phyloP scores from a whole-genome alignment of 2,888 invertebrate species.

The Pseudanteris insignis region DNA sequence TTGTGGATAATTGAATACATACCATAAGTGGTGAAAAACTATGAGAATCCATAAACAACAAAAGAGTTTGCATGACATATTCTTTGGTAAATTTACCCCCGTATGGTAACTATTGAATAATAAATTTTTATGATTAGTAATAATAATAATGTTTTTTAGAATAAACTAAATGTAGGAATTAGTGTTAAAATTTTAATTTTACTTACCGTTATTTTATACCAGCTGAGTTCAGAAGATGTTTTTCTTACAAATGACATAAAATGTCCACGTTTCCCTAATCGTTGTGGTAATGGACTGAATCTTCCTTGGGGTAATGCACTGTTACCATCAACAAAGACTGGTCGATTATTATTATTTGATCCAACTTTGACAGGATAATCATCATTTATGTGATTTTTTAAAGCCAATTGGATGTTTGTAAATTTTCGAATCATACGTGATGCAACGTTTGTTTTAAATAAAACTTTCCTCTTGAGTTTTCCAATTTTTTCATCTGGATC shows the following conservation, averaged over 20 bases:
- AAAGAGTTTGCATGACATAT: constrained; percentile 10
- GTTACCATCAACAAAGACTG: constrained; percentile 47
- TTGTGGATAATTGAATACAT: background rate
- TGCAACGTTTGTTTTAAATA: too few species aligned
- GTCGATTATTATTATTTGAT: constrained; percentile 52
- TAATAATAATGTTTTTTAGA: too few species aligned
- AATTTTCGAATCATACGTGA: too few species aligned
- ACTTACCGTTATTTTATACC: constrained; percentile 76
- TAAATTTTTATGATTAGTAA: too few species aligned
- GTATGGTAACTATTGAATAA: constrained; percentile 14
- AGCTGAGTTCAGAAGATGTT: constrained; percentile 66
- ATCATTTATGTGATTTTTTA: too few species aligned
- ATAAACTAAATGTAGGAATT: too few species aligned
- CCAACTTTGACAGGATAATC: too few species aligned
- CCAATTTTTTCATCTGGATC: too few species aligned
- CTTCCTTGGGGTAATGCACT: constrained; percentile 51
- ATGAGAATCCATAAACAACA: constrained; percentile 1
- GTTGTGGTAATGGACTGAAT: constrained; percentile 54
- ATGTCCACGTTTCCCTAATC: constrained; percentile 37
- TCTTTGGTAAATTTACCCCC: constrained; percentile 18
- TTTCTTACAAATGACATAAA: constrained; percentile 18
- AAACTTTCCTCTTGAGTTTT: too few species aligned
- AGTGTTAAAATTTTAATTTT: too few species aligned
- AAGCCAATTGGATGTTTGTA: too few species aligned
- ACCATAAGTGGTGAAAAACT: constrained; percentile 20